Conservation (phyloP, 2,888 invertebrate species). For the Agonopterix alstromeriana region DNA sequence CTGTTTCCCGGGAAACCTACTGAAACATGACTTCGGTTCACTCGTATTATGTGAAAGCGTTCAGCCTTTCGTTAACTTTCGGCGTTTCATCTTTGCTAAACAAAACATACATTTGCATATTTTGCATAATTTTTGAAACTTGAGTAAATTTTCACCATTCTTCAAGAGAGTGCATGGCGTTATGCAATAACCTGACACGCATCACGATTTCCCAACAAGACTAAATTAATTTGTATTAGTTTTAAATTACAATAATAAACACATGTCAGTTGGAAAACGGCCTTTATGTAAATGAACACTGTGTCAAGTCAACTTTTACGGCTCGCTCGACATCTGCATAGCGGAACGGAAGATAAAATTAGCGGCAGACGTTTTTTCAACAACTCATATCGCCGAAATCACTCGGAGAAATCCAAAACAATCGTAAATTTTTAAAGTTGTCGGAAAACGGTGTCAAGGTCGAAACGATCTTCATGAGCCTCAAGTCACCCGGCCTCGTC, state of each 20-base stretch:
- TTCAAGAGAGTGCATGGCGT: neutral
- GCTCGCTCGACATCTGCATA: too few species aligned
- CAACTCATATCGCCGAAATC: too few species aligned
- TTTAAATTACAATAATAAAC: conserved; percentile 3
- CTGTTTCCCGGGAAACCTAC: conserved; percentile 2
- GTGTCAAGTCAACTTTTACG: too few species aligned
- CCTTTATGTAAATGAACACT: neutral
- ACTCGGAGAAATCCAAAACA: too few species aligned
- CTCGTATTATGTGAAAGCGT: conserved; percentile 11
- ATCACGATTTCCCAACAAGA: conserved; percentile 7
- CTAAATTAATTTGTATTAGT: neutral
- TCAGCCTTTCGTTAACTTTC: conserved; percentile 20
- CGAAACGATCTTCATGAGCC: too few species aligned
- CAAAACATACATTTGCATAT: conserved; percentile 32
- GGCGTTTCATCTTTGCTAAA: conserved; percentile 18
- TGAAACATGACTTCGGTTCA: neutral
- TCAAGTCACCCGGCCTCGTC: too few species aligned
- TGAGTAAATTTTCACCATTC: conserved; percentile 9
- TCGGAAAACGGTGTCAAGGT: too few species aligned
- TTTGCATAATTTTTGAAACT: conserved; percentile 25
- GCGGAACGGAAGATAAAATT: too few species aligned
- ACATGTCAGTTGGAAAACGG: neutral
- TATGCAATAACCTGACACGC: conserved; percentile 18
- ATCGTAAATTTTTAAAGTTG: too few species aligned
- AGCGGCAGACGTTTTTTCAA: too few species aligned